phyloP scores from a whole-genome alignment of 2,797 vertebrate genomes.

The Sebastes goodei region DNA sequence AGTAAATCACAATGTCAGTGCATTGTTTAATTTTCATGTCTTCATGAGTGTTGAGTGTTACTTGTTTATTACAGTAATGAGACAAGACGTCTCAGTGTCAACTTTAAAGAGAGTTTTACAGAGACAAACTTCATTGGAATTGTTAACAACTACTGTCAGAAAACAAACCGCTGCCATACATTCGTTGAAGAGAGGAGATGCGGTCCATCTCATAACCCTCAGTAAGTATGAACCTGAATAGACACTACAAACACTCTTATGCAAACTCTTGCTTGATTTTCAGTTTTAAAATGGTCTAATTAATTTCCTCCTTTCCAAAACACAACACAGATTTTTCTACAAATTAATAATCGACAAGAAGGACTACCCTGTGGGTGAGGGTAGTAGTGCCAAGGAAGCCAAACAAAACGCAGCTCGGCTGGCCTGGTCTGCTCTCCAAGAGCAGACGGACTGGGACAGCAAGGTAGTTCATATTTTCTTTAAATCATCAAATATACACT shows the following conservation, averaged over 20 bases:
- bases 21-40: background rate
- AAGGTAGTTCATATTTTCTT: conserved; percentile 43
- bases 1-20: conserved; percentile 21
- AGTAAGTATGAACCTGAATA: conserved; percentile 60
- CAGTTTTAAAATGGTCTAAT: background rate
- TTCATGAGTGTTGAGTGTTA: background rate
- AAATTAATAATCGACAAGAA: conserved; percentile 44
- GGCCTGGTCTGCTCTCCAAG: conserved; percentile 45
- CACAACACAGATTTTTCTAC: conserved; percentile 68
- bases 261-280: background rate
- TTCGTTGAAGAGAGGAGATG: conserved; percentile 19
- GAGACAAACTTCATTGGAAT: conserved; percentile 38
- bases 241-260: background rate
- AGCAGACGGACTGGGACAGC: conserved; percentile 48
- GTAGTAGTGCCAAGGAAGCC: conserved; percentile 63
- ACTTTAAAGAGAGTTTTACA: background rate
- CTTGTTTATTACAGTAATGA: conserved; percentile 28
- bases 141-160: conserved; percentile 71
- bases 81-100: background rate
- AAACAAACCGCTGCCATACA: accelerated
- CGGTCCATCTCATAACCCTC: conserved; percentile 55
- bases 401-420: conserved; percentile 73
- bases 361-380: conserved; percentile 62
- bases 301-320: background rate
- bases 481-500: background rate